Evolutionary conservation across 1,140 invertebrate genomes (phyloP).

Genomic region (Drosophila auraria): DNA sequence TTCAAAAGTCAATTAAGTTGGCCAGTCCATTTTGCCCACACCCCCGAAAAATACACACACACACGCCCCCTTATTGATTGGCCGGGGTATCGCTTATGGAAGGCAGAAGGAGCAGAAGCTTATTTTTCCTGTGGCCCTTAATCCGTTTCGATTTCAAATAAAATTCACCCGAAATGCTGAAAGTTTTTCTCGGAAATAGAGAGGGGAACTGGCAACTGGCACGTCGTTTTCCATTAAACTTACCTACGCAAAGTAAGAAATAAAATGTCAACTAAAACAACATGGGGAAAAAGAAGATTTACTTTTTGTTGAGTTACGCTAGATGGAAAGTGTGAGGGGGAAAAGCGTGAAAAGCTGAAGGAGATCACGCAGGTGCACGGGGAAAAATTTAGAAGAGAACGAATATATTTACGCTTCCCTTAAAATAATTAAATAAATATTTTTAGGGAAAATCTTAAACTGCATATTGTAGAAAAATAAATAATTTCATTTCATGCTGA

Average conservation of each 20-base stretch:
- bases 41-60: constrained; percentile 1
- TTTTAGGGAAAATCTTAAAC: not conserved
- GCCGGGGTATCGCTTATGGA: constrained; percentile 8
- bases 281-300: constrained; percentile 33
- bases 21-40: constrained; percentile 38
- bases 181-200: constrained; percentile 8
- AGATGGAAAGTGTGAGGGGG: constrained; percentile 6
- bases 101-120: not conserved
- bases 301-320: constrained; percentile 30
- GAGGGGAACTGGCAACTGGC: constrained; percentile 10
- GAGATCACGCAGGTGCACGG: constrained; percentile 17
- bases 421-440: not conserved
- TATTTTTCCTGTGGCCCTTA: constrained; percentile 41
- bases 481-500: not conserved
- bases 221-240: constrained; percentile 79
- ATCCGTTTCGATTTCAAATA: constrained; percentile 82
- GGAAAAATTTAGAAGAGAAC: not conserved
- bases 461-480: not conserved
- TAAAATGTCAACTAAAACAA: constrained; percentile 72
- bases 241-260: constrained; percentile 70
- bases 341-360: constrained; percentile 4
- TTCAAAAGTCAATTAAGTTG: constrained; percentile 82
- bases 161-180: constrained; percentile 69
- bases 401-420: too few relatives aligned
- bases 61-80: constrained; percentile 36